Evolutionary conservation across 2,113 vertebrate genomes (phyloP), one percentile per base, ranked within the genome.

Genomic region (Tetraodon nigroviridis): DNA sequence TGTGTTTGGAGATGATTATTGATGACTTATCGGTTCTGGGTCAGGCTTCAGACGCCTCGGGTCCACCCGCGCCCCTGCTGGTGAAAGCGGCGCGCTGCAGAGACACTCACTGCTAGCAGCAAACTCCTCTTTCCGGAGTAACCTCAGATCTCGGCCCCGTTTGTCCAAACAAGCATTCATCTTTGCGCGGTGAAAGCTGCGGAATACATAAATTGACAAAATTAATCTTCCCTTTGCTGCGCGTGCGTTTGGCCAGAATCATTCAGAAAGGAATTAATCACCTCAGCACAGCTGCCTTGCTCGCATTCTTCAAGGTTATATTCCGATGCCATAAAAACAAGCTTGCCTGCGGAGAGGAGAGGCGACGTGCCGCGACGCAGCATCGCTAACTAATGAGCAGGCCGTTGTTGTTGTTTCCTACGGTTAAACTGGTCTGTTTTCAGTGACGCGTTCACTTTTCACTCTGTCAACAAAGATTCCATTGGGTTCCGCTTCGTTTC

Each of bases 251-350:
- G 70, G 72, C 58, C 69, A 69, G 46, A 51, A 58, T 61, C 51
- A 66, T 64, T 58, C 51, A 41, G 59, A 80, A 75, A 83, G 73
- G 32, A 82, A 89, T 84, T 86, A 84, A 86, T 85, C 64, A 78
- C 27, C 51, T 45, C 45, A 51, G 54, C 53, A 55, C 72, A 21
- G 72, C 64, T 76, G 64, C 55, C 74, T 72, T 44, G 57, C 76
- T 78, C 63, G 63, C 76, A 75, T 82, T 80, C 76, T 18, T 32
- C 71, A 75, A 79, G 75, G 79, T 84, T 79, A 63, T 71, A 75
- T 76, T 67, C 56, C 78, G 52, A 76, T 72, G 78, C 58, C 60
- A 54, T 51, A 48, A 49, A 47, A 76, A 61, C 57, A 57, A 71
- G 62, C 58, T 55, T 69, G 61, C 71, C 68, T 74, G 64, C 57